Evolutionary conservation across 2,113 vertebrate species (phyloP), one percentile per base, ranked within the genome.

Genomic region (Propithecus coquereli): DNA sequence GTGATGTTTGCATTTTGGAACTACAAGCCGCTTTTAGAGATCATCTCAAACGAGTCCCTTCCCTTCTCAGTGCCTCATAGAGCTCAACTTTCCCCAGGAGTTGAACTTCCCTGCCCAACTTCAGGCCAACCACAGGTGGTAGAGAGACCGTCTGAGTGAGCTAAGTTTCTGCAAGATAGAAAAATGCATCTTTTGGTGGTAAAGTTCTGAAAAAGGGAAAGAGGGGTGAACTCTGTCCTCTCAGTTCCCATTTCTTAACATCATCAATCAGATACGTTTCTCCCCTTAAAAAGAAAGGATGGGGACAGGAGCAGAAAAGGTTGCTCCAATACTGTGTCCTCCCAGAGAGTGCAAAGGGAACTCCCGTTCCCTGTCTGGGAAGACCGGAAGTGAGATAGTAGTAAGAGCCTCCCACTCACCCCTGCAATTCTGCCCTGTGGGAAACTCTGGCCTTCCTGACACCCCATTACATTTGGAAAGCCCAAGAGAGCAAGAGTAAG

Each of bases 111-210:
- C 70, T 47, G 43, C 5, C 32, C 20, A 45, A 34, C 61, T 66
- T 32, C 45, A 45, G 16, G 54, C 25, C 54, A 76, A 0, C 17
- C 12, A 30, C 8, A 4, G 2, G 0, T 4, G 23, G 20, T 25
- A 11, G 27, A 68, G 59, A 83, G 30, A 63, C 47, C 17, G 13
- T 61, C 34, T 8, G 5, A 59, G 7, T 63, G 63, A 85, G 13
- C 30, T 71, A 30, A 85, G 37, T n/a, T 73, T 54, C n/a, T 45
- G 27, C 34, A 68, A 84, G 32, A n/a, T 50, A 68, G 40, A 25
- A 63, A 79, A 32, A 22, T 40, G 3, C 40, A 14, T 34, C 9
- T 80, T 43, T 66, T 59, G 2, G 37, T 23, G 45, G 37, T 43
- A 80, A 81, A 73, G 25, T 32, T 65, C 7, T 79, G 54, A 59